Conservation (phyloP, 2,888 invertebrate species). For the Meghimatium bilineatum region DNA sequence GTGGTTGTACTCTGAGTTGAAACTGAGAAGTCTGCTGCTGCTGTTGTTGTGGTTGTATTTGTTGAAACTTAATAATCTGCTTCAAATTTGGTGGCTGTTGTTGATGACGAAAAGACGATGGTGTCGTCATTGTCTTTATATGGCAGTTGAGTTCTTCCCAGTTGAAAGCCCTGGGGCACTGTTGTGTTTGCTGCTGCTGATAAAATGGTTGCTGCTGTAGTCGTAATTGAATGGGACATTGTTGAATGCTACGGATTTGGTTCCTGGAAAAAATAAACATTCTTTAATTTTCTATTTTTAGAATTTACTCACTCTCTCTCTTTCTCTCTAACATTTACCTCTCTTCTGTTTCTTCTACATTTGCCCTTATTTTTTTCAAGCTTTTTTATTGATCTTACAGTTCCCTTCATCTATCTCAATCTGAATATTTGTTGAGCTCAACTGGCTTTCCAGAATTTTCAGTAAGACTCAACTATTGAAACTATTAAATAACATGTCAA, state of each 20-base stretch:
- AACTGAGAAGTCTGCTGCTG: conserved; percentile 26
- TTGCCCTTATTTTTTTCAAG: no score
- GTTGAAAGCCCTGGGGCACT: conserved; percentile 17
- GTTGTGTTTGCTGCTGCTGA: conserved; percentile 11
- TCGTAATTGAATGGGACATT: conserved; percentile 16
- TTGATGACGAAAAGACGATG: conserved; percentile 19
- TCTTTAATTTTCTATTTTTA: background rate
- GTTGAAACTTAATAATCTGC: conserved; percentile 22
- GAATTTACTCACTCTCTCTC: background rate
- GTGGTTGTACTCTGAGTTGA: conserved; percentile 10
- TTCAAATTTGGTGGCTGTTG: conserved; percentile 27
- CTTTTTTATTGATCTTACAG: background rate
- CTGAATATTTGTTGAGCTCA: background rate
- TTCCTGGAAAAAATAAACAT: conserved; percentile 19
- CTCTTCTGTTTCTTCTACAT: no score
- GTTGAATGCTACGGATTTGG: conserved; percentile 28
- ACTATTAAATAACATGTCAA: no score
- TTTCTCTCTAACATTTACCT: background rate
- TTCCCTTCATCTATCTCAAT: background rate
- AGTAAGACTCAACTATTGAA: no score
- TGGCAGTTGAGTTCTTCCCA: conserved; percentile 39
- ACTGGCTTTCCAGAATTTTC: no score
- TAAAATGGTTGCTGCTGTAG: conserved; percentile 26
- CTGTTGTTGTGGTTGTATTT: conserved; percentile 18
- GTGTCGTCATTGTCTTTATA: conserved; percentile 21